Conservation (phyloP, 2,888 invertebrate species). For the Cosmia pyralina region DNA sequence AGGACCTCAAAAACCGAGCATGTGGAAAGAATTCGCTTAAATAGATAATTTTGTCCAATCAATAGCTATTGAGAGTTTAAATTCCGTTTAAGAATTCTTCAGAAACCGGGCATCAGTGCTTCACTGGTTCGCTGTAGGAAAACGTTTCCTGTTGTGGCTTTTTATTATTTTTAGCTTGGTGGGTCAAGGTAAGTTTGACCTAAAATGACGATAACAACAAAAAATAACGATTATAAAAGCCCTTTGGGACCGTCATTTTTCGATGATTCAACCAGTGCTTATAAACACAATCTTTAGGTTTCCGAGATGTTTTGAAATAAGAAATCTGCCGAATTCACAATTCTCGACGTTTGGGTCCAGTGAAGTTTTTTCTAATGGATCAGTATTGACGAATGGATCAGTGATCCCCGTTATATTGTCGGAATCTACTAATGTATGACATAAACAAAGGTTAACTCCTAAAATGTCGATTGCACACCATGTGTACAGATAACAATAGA, state of each 20-base stretch:
- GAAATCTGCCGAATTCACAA: background rate
- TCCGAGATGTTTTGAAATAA: background rate
- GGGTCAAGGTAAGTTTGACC: background rate
- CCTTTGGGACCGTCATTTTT: background rate
- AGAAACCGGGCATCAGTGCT: no score
- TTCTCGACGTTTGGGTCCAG: background rate
- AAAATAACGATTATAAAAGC: background rate
- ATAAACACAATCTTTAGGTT: no score
- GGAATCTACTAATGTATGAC: background rate
- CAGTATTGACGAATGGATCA: background rate
- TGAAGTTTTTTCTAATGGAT: background rate
- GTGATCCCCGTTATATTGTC: background rate
- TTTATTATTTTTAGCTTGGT: background rate
- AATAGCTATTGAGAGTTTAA: no score
- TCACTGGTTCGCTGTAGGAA: background rate
- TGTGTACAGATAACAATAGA: no score
- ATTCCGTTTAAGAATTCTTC: no score
- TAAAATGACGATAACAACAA: background rate
- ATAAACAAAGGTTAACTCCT: slow-evolving; percentile 41
- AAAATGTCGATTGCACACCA: no score
- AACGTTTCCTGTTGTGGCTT: background rate
- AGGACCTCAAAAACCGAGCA: no score
- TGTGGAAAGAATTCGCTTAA: no score
- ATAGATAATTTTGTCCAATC: no score
- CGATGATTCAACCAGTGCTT: background rate